phyloP scores from a whole-genome alignment of 2,113 vertebrate species.

The Bostrychus sinensis region DNA sequence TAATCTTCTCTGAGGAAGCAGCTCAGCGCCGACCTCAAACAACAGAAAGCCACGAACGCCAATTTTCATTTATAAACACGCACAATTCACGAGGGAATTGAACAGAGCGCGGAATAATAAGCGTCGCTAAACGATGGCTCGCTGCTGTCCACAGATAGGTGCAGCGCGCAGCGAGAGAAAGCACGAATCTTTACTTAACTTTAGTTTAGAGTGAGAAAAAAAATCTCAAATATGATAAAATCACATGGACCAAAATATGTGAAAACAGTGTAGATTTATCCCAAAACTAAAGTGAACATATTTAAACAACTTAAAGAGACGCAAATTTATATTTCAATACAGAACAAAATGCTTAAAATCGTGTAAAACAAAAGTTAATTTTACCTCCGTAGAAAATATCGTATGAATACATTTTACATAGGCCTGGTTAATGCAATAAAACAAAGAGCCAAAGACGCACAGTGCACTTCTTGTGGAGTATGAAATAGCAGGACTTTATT shows the following conservation, averaged over 20 bases:
- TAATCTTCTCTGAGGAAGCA: slow-evolving; percentile 67
- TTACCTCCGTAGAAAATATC: too few relatives aligned
- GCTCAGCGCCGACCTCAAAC: slow-evolving; percentile 55
- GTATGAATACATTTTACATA: not conserved
- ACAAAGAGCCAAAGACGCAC: not conserved
- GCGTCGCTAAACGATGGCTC: slow-evolving; percentile 24
- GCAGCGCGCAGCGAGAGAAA: slow-evolving; percentile 25
- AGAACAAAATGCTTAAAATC: too few relatives aligned
- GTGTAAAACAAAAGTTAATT: not conserved
- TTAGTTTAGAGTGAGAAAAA: not conserved
- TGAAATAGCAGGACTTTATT: slow-evolving; percentile 94
- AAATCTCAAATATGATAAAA: too few relatives aligned
- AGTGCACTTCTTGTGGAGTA: slow-evolving; percentile 77
- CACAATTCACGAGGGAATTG: slow-evolving; percentile 58
- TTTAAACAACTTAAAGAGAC: not conserved
- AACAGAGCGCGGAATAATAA: slow-evolving; percentile 54
- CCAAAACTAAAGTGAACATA: not conserved
- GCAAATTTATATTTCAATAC: too few relatives aligned
- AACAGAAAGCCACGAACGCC: slow-evolving; percentile 41
- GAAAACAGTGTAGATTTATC: not conserved
- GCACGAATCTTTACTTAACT: slow-evolving; percentile 29
- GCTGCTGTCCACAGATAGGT: slow-evolving; percentile 16
- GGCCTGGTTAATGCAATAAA: too few relatives aligned
- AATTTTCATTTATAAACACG: slow-evolving; percentile 69
- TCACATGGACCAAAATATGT: not conserved